These are phyloP conservation scores for Chelidonichthys spinosus DNA, from an alignment of 2,797 vertebrate species.

Conservation along the genomic window DNA sequence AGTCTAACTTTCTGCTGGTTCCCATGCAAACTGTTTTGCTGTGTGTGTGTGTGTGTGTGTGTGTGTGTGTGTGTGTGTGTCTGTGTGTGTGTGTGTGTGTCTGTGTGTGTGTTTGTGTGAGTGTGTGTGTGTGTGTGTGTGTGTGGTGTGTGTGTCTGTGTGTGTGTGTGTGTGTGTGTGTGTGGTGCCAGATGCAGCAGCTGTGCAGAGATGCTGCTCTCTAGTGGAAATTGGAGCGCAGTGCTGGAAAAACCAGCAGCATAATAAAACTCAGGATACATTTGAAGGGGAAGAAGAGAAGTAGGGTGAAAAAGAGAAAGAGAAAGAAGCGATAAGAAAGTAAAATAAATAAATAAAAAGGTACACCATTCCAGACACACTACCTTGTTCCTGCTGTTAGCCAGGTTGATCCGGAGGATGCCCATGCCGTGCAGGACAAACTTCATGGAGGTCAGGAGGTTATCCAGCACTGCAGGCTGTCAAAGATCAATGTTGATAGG, in stretches of 20 bases:
- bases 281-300: neutral
- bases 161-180: neutral
- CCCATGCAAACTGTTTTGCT: constrained; percentile 10
- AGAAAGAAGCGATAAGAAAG: neutral
- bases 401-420: constrained; percentile 82
- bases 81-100: neutral
- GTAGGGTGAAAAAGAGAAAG: neutral
- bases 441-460: constrained; percentile 87
- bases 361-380: neutral
- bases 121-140: constrained; percentile 8
- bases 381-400: constrained; percentile 85
- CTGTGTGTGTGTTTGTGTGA: neutral
- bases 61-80: neutral
- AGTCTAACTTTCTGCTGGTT: constrained; percentile 8
- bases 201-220: constrained; percentile 53
- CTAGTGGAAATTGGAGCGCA: constrained; percentile 52
- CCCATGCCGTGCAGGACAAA: constrained; percentile 88
- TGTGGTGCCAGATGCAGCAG: neutral
- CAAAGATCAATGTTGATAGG: constrained; percentile 30
- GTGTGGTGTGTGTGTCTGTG: neutral
- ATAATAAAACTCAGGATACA: neutral
- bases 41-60: neutral
- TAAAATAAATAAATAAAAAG: neutral
- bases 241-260: constrained; percentile 9
- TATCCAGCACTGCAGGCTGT: constrained; percentile 85